phyloP scores from a whole-genome alignment of 2,888 invertebrate species.

The Acanthococcus lagerstroemiae region DNA sequence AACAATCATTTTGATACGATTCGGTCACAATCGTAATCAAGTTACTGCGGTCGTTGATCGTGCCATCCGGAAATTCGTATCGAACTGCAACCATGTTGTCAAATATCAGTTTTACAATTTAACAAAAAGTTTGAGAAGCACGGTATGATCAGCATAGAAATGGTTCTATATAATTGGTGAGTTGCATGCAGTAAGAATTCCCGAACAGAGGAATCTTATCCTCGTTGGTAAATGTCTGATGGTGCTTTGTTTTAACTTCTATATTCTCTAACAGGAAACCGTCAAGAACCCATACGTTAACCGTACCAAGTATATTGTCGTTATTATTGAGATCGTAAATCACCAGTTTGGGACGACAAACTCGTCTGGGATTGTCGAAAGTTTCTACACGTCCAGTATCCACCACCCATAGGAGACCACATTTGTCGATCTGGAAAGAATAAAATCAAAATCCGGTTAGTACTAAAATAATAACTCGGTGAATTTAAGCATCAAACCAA shows the following conservation, averaged over 20 bases:
- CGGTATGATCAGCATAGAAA: no score
- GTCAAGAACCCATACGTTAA: not conserved
- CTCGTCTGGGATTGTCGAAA: slow-evolving; percentile 45
- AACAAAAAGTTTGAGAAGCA: no score
- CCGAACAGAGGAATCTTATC: no score
- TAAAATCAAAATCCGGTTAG: no score
- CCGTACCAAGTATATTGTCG: slow-evolving; percentile 3
- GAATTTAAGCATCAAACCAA: not conserved
- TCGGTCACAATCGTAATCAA: slow-evolving; percentile 52
- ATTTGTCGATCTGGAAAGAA: slow-evolving; percentile 49
- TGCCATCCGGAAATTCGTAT: slow-evolving; percentile 35
- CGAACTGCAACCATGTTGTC: slow-evolving; percentile 33
- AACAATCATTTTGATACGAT: slow-evolving; percentile 47
- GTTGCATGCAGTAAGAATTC: no score
- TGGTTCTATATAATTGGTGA: no score
- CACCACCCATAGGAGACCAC: slow-evolving; percentile 67
- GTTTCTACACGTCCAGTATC: slow-evolving; percentile 61
- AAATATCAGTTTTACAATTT: no score
- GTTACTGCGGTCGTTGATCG: slow-evolving; percentile 32
- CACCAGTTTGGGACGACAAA: slow-evolving; percentile 54
- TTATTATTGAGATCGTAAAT: slow-evolving; percentile 57
- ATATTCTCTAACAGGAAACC: no score
- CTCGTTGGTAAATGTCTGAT: no score
- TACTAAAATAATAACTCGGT: not conserved
- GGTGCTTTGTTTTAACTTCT: no score